Evolutionary conservation across 2,888 invertebrate genomes (phyloP), one percentile per base, ranked within the genome.

Genomic region (Penaeus monodon): DNA sequence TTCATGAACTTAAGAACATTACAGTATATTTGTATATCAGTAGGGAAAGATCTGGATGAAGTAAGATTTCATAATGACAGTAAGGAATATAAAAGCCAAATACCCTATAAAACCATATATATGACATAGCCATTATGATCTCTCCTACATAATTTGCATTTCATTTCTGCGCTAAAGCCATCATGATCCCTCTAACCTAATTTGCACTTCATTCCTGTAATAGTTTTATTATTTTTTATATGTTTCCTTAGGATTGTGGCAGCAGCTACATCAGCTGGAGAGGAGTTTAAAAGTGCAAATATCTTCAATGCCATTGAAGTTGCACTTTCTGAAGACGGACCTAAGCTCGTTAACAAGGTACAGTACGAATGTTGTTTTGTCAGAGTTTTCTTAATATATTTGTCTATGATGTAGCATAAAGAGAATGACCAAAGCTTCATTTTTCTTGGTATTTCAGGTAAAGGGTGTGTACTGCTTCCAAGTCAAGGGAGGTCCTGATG

Each of bases 401-500:
- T 57, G 17, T 57, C 1, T 57, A 57, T 57, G 57, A 57, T 57
- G 57, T 17, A 57, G 1, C 17, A 57, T 57, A 57, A 57, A 17
- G 57, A 57, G 57, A 14, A 57, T 57, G 57, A 20, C 17, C 57
- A 17, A 17, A 64, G 27, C 6, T 27, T 82, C 24, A 27, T 73
- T 49, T 10, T 74, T 33, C 29, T 20, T 38, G 20, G 6, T 68
- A 29, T 44, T 49, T 17, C 84, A 89, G 88, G 89, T 88, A 78
- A 94, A 97, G 89, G 98, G 97, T 0, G 94, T 97, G 90, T 99
- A 97, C 92, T 97, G 97, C 12, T 97, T 99, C 92, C 96, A 95
- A 92, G 96, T 99, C 24, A 96, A 94, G 91, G 96, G 96, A 91
- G 95, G 89, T 24, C 88, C 95, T 0, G 95, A 94, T 86, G 97